phyloP scores from a whole-genome alignment of 2,113 vertebrate species.

The Tetraodon nigroviridis region DNA sequence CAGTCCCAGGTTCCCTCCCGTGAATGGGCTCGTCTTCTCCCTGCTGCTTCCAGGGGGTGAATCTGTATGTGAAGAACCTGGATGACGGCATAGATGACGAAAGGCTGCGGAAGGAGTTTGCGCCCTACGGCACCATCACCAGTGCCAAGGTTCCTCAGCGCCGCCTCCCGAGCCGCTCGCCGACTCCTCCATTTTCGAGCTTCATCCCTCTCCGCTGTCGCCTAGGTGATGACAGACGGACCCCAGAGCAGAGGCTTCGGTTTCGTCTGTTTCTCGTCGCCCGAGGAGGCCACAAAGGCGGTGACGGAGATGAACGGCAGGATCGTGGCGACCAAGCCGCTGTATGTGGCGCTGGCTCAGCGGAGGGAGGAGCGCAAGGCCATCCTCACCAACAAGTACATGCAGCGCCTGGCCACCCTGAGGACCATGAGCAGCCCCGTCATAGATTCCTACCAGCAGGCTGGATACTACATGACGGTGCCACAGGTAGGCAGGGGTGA shows the following conservation, averaged over 20 bases:
- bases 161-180: too few relatives aligned
- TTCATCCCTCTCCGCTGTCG: background rate
- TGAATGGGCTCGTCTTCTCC: background rate
- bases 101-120: constrained; percentile 88
- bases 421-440: constrained; percentile 79
- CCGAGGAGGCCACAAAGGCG: constrained; percentile 94
- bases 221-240: constrained; percentile 93
- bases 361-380: constrained; percentile 94
- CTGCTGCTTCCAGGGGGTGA: constrained; percentile 81
- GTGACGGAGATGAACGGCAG: constrained; percentile 97
- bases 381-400: constrained; percentile 93
- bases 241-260: constrained; percentile 96
- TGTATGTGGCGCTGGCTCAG: constrained; percentile 92
- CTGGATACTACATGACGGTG: constrained; percentile 84
- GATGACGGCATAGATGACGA: constrained; percentile 90
- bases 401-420: constrained; percentile 86
- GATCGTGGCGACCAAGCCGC: constrained; percentile 91
- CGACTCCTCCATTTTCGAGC: background rate
- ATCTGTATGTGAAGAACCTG: constrained; percentile 96
- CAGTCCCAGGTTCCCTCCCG: too few relatives aligned
- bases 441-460: constrained; percentile 83
- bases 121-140: constrained; percentile 93
- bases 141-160: constrained; percentile 84
- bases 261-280: constrained; percentile 97
- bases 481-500: constrained; percentile 55